Base-by-base conservation (phyloP, 2,888 invertebrate genomes). In the Eupithecia dodoneata region DNA sequence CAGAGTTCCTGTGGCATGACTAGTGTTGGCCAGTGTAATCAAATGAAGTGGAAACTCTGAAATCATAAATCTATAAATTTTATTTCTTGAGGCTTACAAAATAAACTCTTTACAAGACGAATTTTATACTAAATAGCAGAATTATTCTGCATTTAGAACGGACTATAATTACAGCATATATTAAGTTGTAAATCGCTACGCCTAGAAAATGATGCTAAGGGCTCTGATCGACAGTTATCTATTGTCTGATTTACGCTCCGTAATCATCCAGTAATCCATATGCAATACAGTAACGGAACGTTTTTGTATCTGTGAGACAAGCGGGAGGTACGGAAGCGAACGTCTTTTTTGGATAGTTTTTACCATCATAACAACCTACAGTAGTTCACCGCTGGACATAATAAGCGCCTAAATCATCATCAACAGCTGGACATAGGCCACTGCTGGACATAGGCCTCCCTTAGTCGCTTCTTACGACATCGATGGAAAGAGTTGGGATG, bases 261-360 rank as follows among this genome's bases (percentile, higher is more conserved):
- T 82, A 83, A 84, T 84, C 81, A 80, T 76, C 77, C 79, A 75
- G 79, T 84, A 82, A 84, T 84, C 83, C 83, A 84, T 83, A 82
- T 81, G 82, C 80, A 83, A 82, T 80, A 79, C 44, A 10, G 30
- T 71, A 52, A 71, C 71, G 70, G 70, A n/a, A 47, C 70, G 70
- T 70, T 73, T 63, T 71, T 59, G 74, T 70, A 70, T 10, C 70
- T 49, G 70, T 70, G 70, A 30, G 45, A 70, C 70, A 10, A 42
- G 6, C 30, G 67, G 44, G 45, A 69, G 18, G 47, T 70, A 30
- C 47, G 70, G 47, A 70, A 70, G 47, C 15, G 6, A n/a, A 69
- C 13, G 4, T 47, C 47, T 49, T 18, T 2, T 30, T 69, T 69
- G 15, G 44, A 67, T 6, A 42, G 3, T 15, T 41, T 9, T 9